These are phyloP conservation scores for Hypena proboscidalis DNA, from an alignment of 2,888 invertebrate species.

Conservation along the genomic window DNA sequence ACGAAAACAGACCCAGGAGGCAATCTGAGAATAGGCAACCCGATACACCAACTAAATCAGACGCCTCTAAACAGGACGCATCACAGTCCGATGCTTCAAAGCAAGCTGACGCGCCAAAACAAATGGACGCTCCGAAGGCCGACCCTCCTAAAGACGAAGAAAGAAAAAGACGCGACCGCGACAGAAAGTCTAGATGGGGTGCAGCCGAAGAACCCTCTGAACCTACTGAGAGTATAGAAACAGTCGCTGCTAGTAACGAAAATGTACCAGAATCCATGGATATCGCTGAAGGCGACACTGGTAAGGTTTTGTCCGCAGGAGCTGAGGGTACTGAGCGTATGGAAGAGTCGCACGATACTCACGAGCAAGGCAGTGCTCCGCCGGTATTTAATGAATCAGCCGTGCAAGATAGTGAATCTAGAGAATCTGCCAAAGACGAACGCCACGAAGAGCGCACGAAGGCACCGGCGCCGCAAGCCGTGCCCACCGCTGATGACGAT, in stretches of 20 bases:
- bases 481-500: background rate
- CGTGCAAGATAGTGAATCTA: constrained; percentile 1
- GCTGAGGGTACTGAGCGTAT: background rate
- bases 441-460: background rate
- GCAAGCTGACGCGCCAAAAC: constrained; percentile 1
- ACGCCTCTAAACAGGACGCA: too few relatives aligned
- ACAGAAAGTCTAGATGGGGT: constrained; percentile 78
- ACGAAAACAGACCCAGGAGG: constrained; percentile 43
- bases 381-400: constrained; percentile 6
- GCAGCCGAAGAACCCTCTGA: constrained; percentile 60
- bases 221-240: constrained; percentile 13
- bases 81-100: background rate
- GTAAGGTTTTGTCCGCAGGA: background rate
- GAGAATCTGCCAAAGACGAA: constrained; percentile 3
- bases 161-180: constrained; percentile 61
- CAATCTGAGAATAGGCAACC: constrained; percentile 15
- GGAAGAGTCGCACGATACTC: constrained; percentile 3
- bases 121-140: constrained; percentile 1
- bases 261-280: constrained; percentile 16
- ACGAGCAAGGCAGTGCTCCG: constrained; percentile 30
- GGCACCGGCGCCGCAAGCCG: background rate
- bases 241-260: constrained; percentile 7
- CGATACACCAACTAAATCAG: background rate
- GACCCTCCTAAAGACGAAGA: constrained; percentile 35
- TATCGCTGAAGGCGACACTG: constrained; percentile 9